Percentiles rank a stretch among this genome's conserved stretches.
These are phyloP conservation scores for Paragorgia papillata DNA, from an alignment of 92 coral and sea anemone species.

Conservation along the genomic window DNA sequence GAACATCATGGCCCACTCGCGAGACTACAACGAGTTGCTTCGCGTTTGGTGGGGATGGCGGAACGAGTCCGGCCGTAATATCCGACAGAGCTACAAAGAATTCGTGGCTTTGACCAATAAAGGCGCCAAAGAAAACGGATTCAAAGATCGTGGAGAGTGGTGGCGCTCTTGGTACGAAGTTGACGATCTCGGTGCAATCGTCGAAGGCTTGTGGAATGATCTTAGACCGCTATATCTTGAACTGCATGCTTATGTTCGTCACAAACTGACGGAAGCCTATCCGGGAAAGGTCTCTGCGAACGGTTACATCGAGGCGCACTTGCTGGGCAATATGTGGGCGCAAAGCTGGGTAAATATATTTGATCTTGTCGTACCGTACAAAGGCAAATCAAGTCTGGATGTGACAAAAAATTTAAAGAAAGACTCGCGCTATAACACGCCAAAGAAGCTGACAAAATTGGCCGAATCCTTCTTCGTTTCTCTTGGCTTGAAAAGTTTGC, in stretches of 20 bases:
- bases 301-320: constrained; percentile 76
- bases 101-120: constrained; percentile 73
- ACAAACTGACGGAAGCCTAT: constrained; percentile 57
- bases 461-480: constrained; percentile 75
- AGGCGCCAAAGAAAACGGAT: constrained; percentile 73
- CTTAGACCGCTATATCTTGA: constrained; percentile 84
- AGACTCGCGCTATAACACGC: constrained; percentile 46
- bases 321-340: constrained; percentile 93
- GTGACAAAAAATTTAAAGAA: constrained; percentile 64
- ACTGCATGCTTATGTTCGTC: constrained; percentile 87
- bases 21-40: constrained; percentile 39
- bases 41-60: constrained; percentile 90
- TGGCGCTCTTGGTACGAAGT: constrained; percentile 77
- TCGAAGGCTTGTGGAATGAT: constrained; percentile 68
- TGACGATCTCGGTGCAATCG: constrained; percentile 52
- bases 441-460: constrained; percentile 59
- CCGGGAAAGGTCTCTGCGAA: constrained; percentile 45
- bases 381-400: constrained; percentile 67
- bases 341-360: constrained; percentile 78
- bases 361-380: constrained; percentile 73
- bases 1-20: constrained; percentile 64
- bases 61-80: constrained; percentile 73
- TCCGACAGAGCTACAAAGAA: constrained; percentile 59
- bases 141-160: constrained; percentile 61
- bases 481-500: constrained; percentile 66